These are phyloP conservation scores for Thumatha senex DNA, from an alignment of 2,888 invertebrate species.

Conservation along the genomic window DNA sequence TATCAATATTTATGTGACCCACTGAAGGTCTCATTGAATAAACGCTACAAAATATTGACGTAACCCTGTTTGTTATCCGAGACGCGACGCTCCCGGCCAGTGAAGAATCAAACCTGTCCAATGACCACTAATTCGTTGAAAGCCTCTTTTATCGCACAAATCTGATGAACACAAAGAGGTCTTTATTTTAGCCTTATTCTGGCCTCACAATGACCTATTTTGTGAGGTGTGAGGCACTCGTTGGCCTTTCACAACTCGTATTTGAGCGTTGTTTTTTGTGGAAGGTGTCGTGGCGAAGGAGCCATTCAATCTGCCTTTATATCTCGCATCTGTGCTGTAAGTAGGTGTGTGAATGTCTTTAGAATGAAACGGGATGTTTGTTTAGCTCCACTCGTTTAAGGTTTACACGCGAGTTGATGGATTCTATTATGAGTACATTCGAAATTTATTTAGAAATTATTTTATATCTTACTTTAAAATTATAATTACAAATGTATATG, in stretches of 20 bases:
- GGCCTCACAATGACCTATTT: constrained; percentile 48
- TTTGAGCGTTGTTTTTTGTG: constrained; percentile 26
- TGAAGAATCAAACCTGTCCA: constrained; percentile 27
- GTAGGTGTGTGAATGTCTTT: constrained; percentile 38
- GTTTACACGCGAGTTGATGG: constrained; percentile 1
- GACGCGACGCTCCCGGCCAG: constrained; percentile 5
- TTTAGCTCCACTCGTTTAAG: constrained; percentile 10
- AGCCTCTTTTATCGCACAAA: constrained; percentile 29
- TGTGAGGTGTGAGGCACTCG: constrained; percentile 51
- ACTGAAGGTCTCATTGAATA: background rate
- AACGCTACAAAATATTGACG: constrained; percentile 11
- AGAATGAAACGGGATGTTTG: constrained; percentile 13
- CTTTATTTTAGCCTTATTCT: constrained; percentile 51
- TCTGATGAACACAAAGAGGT: constrained; percentile 29
- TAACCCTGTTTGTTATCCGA: constrained; percentile 11
- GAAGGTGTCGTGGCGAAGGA: constrained; percentile 30
- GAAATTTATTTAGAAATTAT: background rate
- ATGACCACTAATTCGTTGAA: constrained; percentile 43
- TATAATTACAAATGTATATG: too few relatives aligned
- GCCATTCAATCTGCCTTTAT: constrained; percentile 12
- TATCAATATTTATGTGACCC: background rate
- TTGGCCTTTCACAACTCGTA: constrained; percentile 26
- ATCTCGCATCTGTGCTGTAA: constrained; percentile 14
- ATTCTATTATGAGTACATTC: background rate
- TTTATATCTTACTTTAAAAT: too few relatives aligned